Evolutionary conservation across 2,113 vertebrate genomes (phyloP).

Genomic region (Stomatorhinus ivindoensis): DNA sequence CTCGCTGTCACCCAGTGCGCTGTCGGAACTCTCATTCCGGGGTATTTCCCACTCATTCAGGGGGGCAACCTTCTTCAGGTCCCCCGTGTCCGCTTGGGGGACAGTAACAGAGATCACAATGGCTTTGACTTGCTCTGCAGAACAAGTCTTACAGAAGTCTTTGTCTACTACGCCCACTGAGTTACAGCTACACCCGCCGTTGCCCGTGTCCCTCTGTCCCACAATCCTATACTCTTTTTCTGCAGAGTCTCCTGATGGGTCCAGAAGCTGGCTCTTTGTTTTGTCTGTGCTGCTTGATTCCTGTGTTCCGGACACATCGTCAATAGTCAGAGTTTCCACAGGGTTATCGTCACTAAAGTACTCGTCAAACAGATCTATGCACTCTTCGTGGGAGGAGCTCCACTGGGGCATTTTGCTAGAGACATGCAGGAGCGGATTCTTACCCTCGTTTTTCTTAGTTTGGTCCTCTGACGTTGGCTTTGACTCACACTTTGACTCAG

Average conservation of each 20-base stretch:
- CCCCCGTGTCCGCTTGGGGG: conserved; percentile 68
- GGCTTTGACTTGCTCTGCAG: conserved; percentile 75
- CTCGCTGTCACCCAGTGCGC: conserved; percentile 94
- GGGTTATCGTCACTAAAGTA: conserved; percentile 76
- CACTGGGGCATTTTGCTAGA: conserved; percentile 63
- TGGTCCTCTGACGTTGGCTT: conserved; percentile 70
- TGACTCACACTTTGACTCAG: conserved; percentile 51
- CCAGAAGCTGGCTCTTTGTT: conserved; percentile 31
- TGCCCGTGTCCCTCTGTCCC: not conserved
- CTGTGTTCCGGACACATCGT: conserved; percentile 57
- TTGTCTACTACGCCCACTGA: conserved; percentile 36
- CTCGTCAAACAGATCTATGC: conserved; percentile 76
- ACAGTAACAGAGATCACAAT: conserved; percentile 62
- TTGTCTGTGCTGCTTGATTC: conserved; percentile 21
- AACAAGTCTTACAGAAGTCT: conserved; percentile 69
- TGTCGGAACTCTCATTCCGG: conserved; percentile 96
- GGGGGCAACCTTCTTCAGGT: conserved; percentile 61
- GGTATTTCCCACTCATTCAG: conserved; percentile 93
- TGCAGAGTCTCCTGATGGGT: conserved; percentile 23
- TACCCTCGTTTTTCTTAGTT: conserved; percentile 57
- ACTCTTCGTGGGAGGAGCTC: conserved; percentile 57
- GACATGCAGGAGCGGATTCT: conserved; percentile 56
- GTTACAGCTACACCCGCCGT: conserved; percentile 40
- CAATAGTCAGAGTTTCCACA: conserved; percentile 76
- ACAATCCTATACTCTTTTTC: not conserved